Base-by-base conservation (phyloP, 2,888 invertebrate genomes). In the Apamea crenata region DNA sequence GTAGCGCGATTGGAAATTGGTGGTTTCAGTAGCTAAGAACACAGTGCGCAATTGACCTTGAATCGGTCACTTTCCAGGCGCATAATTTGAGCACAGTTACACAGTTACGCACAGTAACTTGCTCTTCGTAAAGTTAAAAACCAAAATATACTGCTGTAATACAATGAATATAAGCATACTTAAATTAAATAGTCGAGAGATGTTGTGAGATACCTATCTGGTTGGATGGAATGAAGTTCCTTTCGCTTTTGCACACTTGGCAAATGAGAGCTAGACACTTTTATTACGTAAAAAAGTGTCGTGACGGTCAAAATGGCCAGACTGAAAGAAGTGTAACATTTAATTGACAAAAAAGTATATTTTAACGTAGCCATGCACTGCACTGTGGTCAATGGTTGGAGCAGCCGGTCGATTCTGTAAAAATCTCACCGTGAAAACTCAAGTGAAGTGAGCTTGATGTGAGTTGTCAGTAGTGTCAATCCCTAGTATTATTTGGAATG, bases 51-150 rank as follows among this genome's bases (percentile, higher is more conserved):
- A 32, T 29, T n/a, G 21, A 65, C 32, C 56, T 56, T 82, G 68
- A 65, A 65, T 21, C 32, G 53, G 50, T 81, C 59, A 59, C 65
- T 50, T 66, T 83, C 40, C 65, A 70, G 18, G 3, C 14, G 25
- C 36, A 40, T 69, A 18, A 65, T 44, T 69, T 61, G 36, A 72
- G 10, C 12, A 25, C n/a, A n/a, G n/a, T n/a, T n/a, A n/a, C n/a
- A n/a, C n/a, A n/a, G n/a, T n/a, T n/a, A n/a, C n/a, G n/a, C n/a
- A 47, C 56, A 66, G 40, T 56, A 40, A 67, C 4, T 36, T 36
- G 7, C 14, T 53, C n/a, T 25, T 71, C 47, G 32, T 44, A 56
- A 32, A 44, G 10, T 59, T 73, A 59, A 25, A 2, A n/a, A 21
- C 18, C 18, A 18, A 40, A 40, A 12, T 59, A 21, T 25, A 47